These are phyloP conservation scores for Protobothrops flavoviridis DNA, from an alignment of 2,113 vertebrate genomes.

Conservation along the genomic window DNA sequence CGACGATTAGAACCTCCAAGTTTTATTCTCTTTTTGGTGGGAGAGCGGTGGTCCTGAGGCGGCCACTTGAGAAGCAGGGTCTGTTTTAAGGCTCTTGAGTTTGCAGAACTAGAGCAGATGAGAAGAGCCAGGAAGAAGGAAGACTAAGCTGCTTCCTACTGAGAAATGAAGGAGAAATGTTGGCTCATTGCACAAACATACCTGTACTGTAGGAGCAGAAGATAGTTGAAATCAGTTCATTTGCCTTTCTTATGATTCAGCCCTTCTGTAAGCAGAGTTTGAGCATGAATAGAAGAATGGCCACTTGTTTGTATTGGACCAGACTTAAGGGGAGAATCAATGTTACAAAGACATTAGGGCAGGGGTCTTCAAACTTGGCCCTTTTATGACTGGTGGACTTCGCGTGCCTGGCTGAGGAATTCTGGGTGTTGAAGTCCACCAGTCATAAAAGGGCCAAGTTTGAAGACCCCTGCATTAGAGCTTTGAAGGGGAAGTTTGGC, in stretches of 20 bases:
- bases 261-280: not conserved
- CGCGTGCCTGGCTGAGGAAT: too few relatives aligned
- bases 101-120: conserved; percentile 28
- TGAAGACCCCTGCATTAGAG: too few relatives aligned
- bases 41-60: conserved; percentile 58
- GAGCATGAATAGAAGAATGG: too few relatives aligned
- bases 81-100: not conserved
- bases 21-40: conserved; percentile 49
- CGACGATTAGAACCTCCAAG: conserved; percentile 39
- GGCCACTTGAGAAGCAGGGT: conserved; percentile 46
- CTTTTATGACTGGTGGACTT: too few relatives aligned
- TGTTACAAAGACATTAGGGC: not conserved
- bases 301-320: not conserved
- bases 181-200: not conserved
- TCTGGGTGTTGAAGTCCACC: too few relatives aligned
- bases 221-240: not conserved
- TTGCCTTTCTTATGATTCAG: not conserved
- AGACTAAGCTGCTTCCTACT: not conserved
- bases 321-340: not conserved
- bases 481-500: too few relatives aligned
- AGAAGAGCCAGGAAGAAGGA: not conserved
- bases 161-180: not conserved
- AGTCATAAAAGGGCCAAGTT: too few relatives aligned
- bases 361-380: too few relatives aligned
- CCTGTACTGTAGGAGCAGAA: not conserved